Percentiles rank a stretch among this genome's conserved stretches.
phyloP scores from a whole-genome alignment of 2,113 vertebrate species.

The Zeus faber region DNA sequence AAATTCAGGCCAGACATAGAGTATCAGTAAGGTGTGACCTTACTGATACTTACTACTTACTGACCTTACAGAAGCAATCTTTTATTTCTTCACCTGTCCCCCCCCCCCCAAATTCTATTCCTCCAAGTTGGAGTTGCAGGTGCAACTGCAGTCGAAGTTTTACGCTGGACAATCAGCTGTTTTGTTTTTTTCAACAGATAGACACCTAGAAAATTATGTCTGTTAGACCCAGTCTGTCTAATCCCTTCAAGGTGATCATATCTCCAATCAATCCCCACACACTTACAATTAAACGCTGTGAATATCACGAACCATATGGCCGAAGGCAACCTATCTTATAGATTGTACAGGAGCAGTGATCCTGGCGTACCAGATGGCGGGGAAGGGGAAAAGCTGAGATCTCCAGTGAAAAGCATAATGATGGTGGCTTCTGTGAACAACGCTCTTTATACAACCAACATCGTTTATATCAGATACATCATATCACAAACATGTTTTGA shows the following conservation, averaged over 20 bases:
- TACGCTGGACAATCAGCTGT: no score
- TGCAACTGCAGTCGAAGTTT: no score
- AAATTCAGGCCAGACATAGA: no score
- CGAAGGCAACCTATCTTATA: slow-evolving; percentile 43
- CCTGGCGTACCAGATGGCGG: slow-evolving; percentile 27
- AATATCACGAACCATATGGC: slow-evolving; percentile 43
- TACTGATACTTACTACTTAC: no score
- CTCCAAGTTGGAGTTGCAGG: no score
- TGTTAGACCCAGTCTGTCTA: slow-evolving; percentile 30
- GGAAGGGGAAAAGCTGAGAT: slow-evolving; percentile 22
- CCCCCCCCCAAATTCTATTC: no score
- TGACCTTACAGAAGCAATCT: no score
- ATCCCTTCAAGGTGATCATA: slow-evolving; percentile 43
- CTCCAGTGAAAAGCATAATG: slow-evolving; percentile 5
- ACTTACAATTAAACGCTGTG: slow-evolving; percentile 41
- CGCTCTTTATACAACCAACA: background rate
- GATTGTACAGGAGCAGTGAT: slow-evolving; percentile 44
- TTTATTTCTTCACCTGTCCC: no score
- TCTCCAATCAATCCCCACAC: slow-evolving; percentile 42
- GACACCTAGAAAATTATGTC: no score
- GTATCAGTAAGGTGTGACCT: no score
- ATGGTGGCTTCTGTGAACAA: slow-evolving; percentile 5
- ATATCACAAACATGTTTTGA: no score
- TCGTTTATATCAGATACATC: slow-evolving; percentile 14
- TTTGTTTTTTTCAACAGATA: no score